Evolutionary conservation across 64 coral and sea anemone species (phyloP), one percentile per base, ranked within the genome.

Genomic region (Exaiptasia diaphana): DNA sequence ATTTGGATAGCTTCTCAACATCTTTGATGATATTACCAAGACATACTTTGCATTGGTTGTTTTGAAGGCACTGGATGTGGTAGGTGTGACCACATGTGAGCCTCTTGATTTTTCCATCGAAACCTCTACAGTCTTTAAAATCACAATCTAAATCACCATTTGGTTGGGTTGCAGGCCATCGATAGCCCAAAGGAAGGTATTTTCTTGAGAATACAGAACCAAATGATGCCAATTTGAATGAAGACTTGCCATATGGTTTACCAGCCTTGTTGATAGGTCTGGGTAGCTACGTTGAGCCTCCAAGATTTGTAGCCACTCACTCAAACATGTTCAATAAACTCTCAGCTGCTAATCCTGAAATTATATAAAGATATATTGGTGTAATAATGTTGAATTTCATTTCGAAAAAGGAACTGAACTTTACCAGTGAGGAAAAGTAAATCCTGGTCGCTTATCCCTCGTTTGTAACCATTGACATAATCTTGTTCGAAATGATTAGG

Each of bases 361-460:
- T 76, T 15, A 64, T 22, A 65, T 43, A 76, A 43, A 64, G 28
- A 24, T 31, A 52, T 35, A 64, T 29, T 45, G 24, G 49, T 68
- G 14, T 4, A 75, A 50, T 0, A 46, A 75, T 75, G 23, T 35
- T 50, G 20, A 57, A 13, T 73, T 5, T 25, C 56, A 68, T n/a
- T n/a, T n/a, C n/a, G n/a, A n/a, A n/a, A n/a, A n/a, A n/a, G n/a
- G n/a, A n/a, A n/a, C n/a, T n/a, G 42, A 50, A 70, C 14, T 12
- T 36, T 76, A 86, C 71, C 83, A 76, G 72, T 64, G 45, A 86
- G 48, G 37, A 86, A 31, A 60, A 86, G 72, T 21, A 86, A 86
- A 57, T 86, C 33, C 53, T 86, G 83, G 83, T 86, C 83, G 76
- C 83, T 76, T 26, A 76, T 76, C 53, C 85, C 73, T 49, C 85